Conservation (phyloP, 30 jellyfish, hydroid and myxozoan genomes). For the Chironex yamaguchii region DNA sequence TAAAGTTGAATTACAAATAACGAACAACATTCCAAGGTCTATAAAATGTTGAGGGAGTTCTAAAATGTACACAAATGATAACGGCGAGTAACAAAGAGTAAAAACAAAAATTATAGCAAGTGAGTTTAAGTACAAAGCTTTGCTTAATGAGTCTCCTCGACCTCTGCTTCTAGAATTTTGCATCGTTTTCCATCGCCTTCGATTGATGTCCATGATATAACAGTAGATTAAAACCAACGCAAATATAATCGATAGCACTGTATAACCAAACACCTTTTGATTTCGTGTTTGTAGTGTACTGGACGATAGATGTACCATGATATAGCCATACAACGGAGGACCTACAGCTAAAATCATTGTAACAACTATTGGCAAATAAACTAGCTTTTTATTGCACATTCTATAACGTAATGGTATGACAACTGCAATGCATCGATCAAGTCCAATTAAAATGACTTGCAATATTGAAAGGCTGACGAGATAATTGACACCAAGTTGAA, state of each 20-base stretch:
- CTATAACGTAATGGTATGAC: neutral
- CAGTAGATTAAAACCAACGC: neutral
- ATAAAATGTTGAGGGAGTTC: neutral
- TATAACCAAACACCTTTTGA: neutral
- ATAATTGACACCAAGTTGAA: neutral
- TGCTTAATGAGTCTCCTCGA: neutral
- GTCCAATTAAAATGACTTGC: neutral
- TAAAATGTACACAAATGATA: neutral
- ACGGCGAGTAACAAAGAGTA: neutral
- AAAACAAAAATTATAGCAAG: neutral
- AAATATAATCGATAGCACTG: too few species aligned
- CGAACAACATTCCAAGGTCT: neutral
- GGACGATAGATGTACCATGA: neutral
- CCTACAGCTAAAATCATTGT: neutral
- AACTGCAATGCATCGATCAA: neutral
- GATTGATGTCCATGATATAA: too few species aligned
- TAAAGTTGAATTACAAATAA: neutral
- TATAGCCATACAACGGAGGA: neutral
- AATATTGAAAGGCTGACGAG: neutral
- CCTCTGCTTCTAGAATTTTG: too few species aligned
- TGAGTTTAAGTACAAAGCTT: neutral
- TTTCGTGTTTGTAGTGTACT: neutral
- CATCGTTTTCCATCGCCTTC: neutral
- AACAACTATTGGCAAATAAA: neutral
- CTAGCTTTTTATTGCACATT: neutral